Evolutionary conservation across 2,888 invertebrate species (phyloP).

Genomic region (Caenorhabditis afra): DNA sequence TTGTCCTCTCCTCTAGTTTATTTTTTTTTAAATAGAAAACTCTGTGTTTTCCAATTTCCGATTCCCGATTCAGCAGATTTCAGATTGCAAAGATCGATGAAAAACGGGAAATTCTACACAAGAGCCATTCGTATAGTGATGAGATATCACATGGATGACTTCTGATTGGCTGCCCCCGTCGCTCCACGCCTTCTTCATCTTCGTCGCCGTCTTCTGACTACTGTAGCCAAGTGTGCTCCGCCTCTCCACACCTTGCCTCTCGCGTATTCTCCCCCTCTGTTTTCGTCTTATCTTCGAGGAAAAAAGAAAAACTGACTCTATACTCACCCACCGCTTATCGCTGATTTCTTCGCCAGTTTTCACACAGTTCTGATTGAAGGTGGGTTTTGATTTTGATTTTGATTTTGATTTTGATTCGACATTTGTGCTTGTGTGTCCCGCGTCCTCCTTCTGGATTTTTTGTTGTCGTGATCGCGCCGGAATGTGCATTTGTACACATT

Average conservation of each 20-base stretch:
- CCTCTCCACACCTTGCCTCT: slow-evolving; percentile 22
- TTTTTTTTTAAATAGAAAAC: neutral
- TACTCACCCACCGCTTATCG: neutral
- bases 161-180: slow-evolving; percentile 40
- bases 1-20: slow-evolving; percentile 1
- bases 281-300: slow-evolving; percentile 20
- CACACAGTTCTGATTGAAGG: slow-evolving; percentile 2
- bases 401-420: slow-evolving; percentile 9
- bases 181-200: slow-evolving; percentile 1
- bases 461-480: slow-evolving; percentile 33
- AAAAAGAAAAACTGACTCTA: too few species aligned
- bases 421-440: slow-evolving; percentile 26
- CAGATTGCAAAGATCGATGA: neutral
- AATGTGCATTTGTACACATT: slow-evolving; percentile 1
- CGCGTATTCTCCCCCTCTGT: slow-evolving; percentile 23
- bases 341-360: neutral
- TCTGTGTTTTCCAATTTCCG: too few species aligned
- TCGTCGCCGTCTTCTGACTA: slow-evolving; percentile 9
- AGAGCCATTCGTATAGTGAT: too few species aligned
- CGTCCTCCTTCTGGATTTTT: slow-evolving; percentile 7
- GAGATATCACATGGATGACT: slow-evolving; percentile 1
- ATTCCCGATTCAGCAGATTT: too few species aligned
- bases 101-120: too few species aligned
- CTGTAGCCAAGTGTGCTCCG: slow-evolving; percentile 32
- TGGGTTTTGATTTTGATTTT: neutral